Evolutionary conservation across 2,797 vertebrate species (phyloP), one percentile per base, ranked within the genome.

Genomic region (Monodelphis domestica): DNA sequence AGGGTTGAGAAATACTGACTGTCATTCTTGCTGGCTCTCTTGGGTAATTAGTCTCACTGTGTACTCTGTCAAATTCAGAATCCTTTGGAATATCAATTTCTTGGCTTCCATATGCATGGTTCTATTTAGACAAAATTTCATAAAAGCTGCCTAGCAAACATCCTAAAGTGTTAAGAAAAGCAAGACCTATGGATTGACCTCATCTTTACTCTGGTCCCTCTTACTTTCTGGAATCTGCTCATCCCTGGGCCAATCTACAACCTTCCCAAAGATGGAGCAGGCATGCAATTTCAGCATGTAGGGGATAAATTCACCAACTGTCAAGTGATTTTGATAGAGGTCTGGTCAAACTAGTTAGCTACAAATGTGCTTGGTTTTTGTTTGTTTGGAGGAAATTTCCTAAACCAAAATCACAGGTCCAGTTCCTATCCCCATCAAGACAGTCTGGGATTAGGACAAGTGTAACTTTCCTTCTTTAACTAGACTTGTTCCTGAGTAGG

Each of bases 61-160:
- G 3, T 28, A 87, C 29, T 89, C 91, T 84, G 17, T 95, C 91
- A 93, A 93, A 78, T 87, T 0, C 70, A 70, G 92, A 89, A 88
- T 29, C 91, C 56, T 52, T 38, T 90, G 38, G 59, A 55, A 53
- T 89, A 90, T 93, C 70, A 3, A 63, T 63, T 63, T 14, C 33
- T 63, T 63, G 59, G 33, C 33, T 63, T 63, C 33, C 59, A 63
- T 5, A n/a, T 63, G 30, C 26, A 55, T 1, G n/a, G 54, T 29
- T 91, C 90, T 78, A 63, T 59, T 55, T 90, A 59, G 45, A 89
- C 89, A 90, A 92, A 57, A 87, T 54, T 63, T 90, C 33, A 21
- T 14, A 38, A 15, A 94, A 51, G 55, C 57, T 59, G 57, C 4
- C 30, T 33, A 14, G 30, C 57, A 59, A 59, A 57, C 57, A 59